Conservation (phyloP, 2,797 vertebrate species). For the Enteromius paludinosus region DNA sequence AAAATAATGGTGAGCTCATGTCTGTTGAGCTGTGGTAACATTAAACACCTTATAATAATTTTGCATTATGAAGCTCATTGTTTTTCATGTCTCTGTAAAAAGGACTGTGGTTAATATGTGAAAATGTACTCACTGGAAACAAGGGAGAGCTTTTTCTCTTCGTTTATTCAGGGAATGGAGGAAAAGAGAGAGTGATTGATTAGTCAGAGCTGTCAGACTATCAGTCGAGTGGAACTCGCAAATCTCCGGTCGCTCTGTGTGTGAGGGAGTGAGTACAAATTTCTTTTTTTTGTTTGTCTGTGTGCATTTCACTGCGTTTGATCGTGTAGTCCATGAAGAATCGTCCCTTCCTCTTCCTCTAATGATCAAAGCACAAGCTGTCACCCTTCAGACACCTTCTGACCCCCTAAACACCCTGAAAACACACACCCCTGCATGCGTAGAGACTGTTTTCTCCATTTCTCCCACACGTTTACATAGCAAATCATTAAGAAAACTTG, state of each 20-base stretch:
- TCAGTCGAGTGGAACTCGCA: conserved; percentile 83
- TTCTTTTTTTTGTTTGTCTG: conserved; percentile 45
- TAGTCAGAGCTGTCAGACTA: conserved; percentile 78
- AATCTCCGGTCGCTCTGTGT: conserved; percentile 68
- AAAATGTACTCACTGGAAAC: conserved; percentile 33
- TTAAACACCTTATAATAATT: neutral
- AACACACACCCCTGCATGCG: conserved; percentile 26
- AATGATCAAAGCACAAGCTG: conserved; percentile 58
- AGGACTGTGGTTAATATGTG: conserved; percentile 45
- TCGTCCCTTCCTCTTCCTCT: conserved; percentile 55
- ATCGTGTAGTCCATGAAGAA: conserved; percentile 59
- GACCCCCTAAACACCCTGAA: conserved; percentile 40
- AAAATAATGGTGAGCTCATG: neutral
- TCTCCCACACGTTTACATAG: conserved; percentile 7
- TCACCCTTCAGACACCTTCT: conserved; percentile 49
- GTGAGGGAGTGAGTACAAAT: conserved; percentile 6
- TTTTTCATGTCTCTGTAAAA: neutral
- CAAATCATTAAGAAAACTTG: conserved; percentile 8
- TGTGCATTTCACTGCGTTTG: conserved; percentile 48
- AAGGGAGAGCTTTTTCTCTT: conserved; percentile 32
- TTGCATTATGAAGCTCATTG: neutral
- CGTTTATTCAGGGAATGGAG: conserved; percentile 55
- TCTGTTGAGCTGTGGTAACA: neutral
- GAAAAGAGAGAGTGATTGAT: conserved; percentile 76
- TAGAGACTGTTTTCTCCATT: conserved; percentile 11